Base-by-base conservation (phyloP, 2,113 vertebrate genomes). In the Helogale parvula region DNA sequence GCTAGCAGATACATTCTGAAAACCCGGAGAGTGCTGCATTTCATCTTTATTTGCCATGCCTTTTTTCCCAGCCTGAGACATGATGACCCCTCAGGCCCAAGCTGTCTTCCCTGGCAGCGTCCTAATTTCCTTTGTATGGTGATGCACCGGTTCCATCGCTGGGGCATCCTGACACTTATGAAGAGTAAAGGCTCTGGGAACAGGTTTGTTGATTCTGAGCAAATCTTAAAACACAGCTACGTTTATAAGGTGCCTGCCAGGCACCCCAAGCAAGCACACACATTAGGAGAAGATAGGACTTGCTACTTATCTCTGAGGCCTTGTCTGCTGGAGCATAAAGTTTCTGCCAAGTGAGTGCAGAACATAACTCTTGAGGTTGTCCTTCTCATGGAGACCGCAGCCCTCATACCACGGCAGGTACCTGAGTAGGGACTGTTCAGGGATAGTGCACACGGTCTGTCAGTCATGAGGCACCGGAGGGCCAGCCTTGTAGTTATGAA, bases 1-100 rank as follows among this genome's bases (percentile, higher is more conserved):
- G 91, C 45, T 66, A 3, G 45, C 38, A 35, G 90, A 16, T 31
- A 76, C 45, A 95, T 50, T 45, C 84, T 71, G 11, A 45, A 94
- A 97, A 94, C 60, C 65, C 47, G 96, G 93, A 74, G 68, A 96
- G 81, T 93, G 65, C 88, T 35, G 63, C 0, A 33, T 96, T 85
- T 91, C 1, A 54, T 95, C 97, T 97, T 63, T 7, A 8, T 83
- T 88, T 6, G 3, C 2, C 52, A 69, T 3, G 69, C 1, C 19
- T 81, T 81, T 35, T 93, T 83, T 16, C 14, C 52, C 87, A 90
- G 52, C n/a, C 31, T 10, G 35, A 95, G 84, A 63, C 16, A 14
- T 0, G 12, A 15, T 23, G 17, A 15, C 50, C 65, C 81, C 25
- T 35, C 31, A 57, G 35, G 57, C 33, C 35, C n/a, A 54, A 93